A percentile compares a stretch with the other conserved stretches of the same genome.
Conservation (phyloP, 2,113 vertebrate genomes). For the Solea solea region DNA sequence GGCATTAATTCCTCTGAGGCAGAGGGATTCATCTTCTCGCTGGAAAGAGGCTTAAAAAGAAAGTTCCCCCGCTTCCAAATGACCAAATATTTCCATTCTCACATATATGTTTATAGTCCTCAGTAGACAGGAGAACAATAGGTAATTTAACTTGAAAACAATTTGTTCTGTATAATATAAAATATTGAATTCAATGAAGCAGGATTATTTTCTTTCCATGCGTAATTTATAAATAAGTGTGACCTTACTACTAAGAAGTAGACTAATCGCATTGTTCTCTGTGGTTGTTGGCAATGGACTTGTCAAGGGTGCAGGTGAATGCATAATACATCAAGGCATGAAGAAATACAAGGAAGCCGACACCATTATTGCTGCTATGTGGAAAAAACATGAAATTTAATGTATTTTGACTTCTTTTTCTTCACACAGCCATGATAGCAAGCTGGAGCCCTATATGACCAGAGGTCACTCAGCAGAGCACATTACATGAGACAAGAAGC, state of each 20-base stretch:
- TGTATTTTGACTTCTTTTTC: neutral
- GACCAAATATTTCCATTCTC: conserved; percentile 35
- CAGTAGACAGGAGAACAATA: conserved; percentile 31
- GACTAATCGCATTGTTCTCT: conserved; percentile 44
- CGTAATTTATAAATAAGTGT: conserved; percentile 8
- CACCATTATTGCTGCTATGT: conserved; percentile 35
- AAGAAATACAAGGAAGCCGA: conserved; percentile 46
- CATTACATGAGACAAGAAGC: conserved; percentile 4
- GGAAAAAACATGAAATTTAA: conserved; percentile 41
- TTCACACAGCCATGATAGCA: conserved; percentile 1
- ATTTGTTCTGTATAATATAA: conserved; percentile 21
- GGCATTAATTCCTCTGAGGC: conserved; percentile 76
- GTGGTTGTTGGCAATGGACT: conserved; percentile 12
- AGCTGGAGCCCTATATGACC: conserved; percentile 1
- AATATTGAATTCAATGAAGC: conserved; percentile 1
- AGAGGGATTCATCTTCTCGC: conserved; percentile 66
- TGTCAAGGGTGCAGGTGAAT: conserved; percentile 39
- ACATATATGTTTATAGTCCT: conserved; percentile 29
- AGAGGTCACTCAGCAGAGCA: neutral
- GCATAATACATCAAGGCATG: conserved; percentile 51
- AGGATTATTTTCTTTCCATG: conserved; percentile 8
- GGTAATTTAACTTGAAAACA: conserved; percentile 22
- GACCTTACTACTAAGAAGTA: neutral
- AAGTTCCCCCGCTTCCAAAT: conserved; percentile 62
- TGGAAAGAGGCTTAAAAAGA: conserved; percentile 72